These are phyloP conservation scores for Malaclemys terrapin DNA, from an alignment of 2,113 vertebrate genomes.

Conservation along the genomic window DNA sequence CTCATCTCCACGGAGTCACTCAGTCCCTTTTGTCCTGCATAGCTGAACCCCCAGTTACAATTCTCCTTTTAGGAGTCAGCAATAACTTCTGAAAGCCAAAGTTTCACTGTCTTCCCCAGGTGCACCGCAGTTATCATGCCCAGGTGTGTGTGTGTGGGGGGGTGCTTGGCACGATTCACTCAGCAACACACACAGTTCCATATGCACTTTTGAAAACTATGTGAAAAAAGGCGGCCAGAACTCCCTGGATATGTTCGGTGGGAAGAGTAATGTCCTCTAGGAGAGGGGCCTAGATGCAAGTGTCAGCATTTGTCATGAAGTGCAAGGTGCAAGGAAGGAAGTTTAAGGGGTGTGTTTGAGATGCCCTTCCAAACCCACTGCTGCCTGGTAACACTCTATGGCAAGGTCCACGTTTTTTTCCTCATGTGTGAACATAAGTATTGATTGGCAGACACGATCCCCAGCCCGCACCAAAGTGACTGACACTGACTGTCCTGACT, in stretches of 20 bases:
- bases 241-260: background rate
- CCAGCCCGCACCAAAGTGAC: background rate
- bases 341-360: fast-evolving
- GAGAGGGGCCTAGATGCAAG: fast-evolving
- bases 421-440: fast-evolving
- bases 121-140: background rate
- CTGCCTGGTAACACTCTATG: fast-evolving
- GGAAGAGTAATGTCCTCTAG: background rate
- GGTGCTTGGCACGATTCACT: background rate
- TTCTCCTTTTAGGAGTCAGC: background rate
- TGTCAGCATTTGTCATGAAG: fast-evolving
- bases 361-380: fast-evolving
- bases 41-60: background rate
- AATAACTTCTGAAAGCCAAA: background rate
- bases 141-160: background rate
- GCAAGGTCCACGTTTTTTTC: fast-evolving
- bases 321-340: fast-evolving
- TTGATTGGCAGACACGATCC: fast-evolving
- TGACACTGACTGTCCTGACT: fast-evolving
- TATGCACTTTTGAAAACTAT: background rate
- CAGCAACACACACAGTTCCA: background rate
- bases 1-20: background rate
- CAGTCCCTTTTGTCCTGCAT: background rate
- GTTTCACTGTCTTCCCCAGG: background rate
- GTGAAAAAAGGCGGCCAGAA: background rate